phyloP scores from a whole-genome alignment of 2,113 vertebrate species.

The Vulpes lagopus region DNA sequence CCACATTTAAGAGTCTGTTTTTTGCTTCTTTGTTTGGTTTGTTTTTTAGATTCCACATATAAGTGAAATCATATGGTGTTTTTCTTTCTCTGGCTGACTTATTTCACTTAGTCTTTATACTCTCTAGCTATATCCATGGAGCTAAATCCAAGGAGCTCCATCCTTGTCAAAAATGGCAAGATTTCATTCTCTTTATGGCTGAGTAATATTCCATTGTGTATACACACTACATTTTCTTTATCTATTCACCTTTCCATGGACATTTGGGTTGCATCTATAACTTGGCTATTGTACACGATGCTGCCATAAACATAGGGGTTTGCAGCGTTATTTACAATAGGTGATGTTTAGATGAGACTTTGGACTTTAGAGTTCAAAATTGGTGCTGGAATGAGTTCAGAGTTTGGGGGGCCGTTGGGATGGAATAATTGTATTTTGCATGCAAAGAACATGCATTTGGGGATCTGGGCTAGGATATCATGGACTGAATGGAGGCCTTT shows the following conservation, averaged over 20 bases:
- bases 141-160: too few relatives aligned
- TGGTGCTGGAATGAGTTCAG: background rate
- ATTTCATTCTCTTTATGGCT: background rate
- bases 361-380: background rate
- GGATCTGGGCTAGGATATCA: background rate
- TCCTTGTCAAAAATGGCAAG: too few relatives aligned
- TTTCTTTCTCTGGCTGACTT: background rate
- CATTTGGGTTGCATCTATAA: too few relatives aligned
- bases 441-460: background rate
- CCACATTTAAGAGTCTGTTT: too few relatives aligned
- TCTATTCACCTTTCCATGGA: too few relatives aligned
- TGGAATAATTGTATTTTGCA: background rate
- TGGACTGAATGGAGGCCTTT: background rate
- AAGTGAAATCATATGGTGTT: background rate
- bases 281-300: too few relatives aligned
- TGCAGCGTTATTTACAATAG: background rate
- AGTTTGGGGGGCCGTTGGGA: background rate
- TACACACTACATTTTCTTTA: too few relatives aligned
- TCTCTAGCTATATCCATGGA: background rate
- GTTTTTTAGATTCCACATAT: background rate
- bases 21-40: background rate
- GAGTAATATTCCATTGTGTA: background rate
- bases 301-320: background rate
- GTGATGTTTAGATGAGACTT: background rate
- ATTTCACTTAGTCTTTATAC: background rate